Conservation (phyloP, 2,113 vertebrate genomes). For the Pluvialis apricaria region DNA sequence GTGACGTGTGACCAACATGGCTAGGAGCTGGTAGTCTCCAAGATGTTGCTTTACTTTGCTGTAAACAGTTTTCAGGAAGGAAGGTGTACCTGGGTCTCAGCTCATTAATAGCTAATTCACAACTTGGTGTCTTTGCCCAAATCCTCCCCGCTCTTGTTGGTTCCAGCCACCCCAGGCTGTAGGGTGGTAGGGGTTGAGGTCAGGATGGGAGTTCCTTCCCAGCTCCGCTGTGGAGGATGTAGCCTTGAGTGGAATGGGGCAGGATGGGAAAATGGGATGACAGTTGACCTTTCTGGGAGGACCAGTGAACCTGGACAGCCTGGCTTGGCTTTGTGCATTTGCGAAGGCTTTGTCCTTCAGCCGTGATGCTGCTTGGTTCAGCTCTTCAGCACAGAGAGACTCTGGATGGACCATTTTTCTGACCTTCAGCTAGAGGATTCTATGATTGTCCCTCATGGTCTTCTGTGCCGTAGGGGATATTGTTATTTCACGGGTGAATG, state of each 20-base stretch:
- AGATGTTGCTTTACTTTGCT: neutral
- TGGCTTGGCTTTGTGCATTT: neutral
- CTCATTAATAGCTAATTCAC: neutral
- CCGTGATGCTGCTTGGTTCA: neutral
- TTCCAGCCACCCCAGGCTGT: neutral
- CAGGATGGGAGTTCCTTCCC: neutral
- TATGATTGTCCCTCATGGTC: neutral
- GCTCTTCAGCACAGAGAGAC: neutral
- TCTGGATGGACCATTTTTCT: neutral
- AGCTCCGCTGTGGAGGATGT: neutral
- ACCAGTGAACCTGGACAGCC: neutral
- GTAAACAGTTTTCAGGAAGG: neutral
- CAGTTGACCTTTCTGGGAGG: neutral
- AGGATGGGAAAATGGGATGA: neutral
- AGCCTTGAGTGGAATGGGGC: neutral
- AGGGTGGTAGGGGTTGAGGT: neutral
- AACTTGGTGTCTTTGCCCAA: neutral
- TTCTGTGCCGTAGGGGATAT: neutral
- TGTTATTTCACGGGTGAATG: neutral
- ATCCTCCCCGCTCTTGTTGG: neutral
- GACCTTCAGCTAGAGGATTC: neutral
- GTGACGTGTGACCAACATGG: fast-evolving
- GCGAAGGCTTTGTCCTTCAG: neutral
- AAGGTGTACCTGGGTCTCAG: neutral
- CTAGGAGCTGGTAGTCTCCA: neutral